Evolutionary conservation across 1,140 invertebrate species (phyloP), one percentile per base, ranked within the genome.

Genomic region (Sinella curviseta): DNA sequence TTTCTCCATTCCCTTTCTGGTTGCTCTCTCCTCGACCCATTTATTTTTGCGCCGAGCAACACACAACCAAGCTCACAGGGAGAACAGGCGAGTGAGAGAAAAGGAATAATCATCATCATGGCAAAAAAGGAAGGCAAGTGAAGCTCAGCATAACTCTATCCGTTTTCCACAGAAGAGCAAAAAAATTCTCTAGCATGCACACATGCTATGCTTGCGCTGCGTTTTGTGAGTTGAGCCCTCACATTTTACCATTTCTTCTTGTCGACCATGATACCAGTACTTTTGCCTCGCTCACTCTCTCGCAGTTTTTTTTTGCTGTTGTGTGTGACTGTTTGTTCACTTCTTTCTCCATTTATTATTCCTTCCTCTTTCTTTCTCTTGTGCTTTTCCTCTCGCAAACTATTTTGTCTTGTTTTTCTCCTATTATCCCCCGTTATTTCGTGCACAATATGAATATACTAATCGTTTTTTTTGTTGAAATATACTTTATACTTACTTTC

Each of bases 281-380:
- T n/a, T n/a, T n/a, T n/a, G n/a, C n/a, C n/a, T n/a, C n/a, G n/a
- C n/a, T n/a, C n/a, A n/a, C n/a, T n/a, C n/a, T n/a, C n/a, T n/a
- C n/a, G n/a, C n/a, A n/a, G n/a, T n/a, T n/a, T n/a, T n/a, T n/a
- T n/a, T n/a, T n/a, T n/a, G n/a, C n/a, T n/a, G n/a, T n/a, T n/a
- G n/a, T 60, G 24, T 60, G 24, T 60, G 14, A 60, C 55, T 60
- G 55, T 60, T 60, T 60, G 55, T 26, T 60, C 55, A 60, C 8
- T 60, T 24, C 55, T 60, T 60, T 60, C 55, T 60, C 55, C 55
- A 60, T 60, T 60, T 48, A 48, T 48, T 48, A 48, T 48, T 48
- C 39, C 39, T 48, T 17, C 17, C 39, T 48, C 17, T 48, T 17
- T 48, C 39, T 48, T 17, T 3, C 55, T 60, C n/a, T n/a, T n/a